Base-by-base conservation (phyloP, 2,113 vertebrate species). In the Sorex araneus region DNA sequence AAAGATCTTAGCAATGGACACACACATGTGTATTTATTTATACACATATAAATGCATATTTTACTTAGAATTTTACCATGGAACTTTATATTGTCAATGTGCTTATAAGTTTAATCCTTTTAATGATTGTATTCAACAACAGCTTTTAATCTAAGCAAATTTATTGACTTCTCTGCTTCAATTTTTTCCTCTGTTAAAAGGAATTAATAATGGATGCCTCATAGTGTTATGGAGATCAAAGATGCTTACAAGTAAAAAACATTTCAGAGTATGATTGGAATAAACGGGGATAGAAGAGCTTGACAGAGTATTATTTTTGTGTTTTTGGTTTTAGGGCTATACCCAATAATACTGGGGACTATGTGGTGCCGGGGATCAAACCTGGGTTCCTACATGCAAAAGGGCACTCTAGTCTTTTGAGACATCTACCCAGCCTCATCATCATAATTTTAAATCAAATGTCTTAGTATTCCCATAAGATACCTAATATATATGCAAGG, bases 131-230 rank as follows among this genome's bases (percentile, higher is more conserved):
- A 36, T 9, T 79, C 86, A 89, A 83, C 27, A 70, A 27, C 30
- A 32, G 9, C 45, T 83, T 67, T 85, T 81, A 84, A 71, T 81
- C 76, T 80, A 84, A 81, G 21, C 32, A 81, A 47, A 11, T 89
- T 89, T 54, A 60, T 60, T 60, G 57, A 60, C 57, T 70, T 77
- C 30, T 70, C 36, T 32, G 57, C 32, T 67, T 91, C 27, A 32
- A 0, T n/a, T 69, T 82, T 32, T 90, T 80, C 93, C 15, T 71
- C 12, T 93, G 32, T 21, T 36, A 89, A 79, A 12, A 63, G 19
- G 36, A 13, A 13, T 64, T 89, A 45, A 54, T 79, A 64, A 82
- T 3, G 32, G 4, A 4, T 75, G 74, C 30, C 23, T 71, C 28
- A 25, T 11, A 36, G 21, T 6, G 23, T 67, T 64, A 32, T 92